Evolutionary conservation across 2,113 vertebrate genomes (phyloP).

Genomic region (Hassar affinis): DNA sequence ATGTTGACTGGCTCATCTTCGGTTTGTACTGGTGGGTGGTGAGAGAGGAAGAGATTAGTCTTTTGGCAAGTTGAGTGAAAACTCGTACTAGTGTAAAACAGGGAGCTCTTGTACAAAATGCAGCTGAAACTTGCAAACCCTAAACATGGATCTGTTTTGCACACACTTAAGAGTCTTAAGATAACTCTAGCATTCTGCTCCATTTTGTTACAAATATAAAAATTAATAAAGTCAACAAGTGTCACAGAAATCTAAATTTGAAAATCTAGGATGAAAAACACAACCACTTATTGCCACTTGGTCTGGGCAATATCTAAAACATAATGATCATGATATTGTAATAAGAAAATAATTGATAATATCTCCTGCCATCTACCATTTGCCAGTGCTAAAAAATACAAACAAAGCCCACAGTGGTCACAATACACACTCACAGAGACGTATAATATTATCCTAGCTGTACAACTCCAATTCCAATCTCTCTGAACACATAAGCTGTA

Average conservation of each 20-base stretch:
- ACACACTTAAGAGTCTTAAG: background rate
- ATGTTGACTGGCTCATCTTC: background rate
- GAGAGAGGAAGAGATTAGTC: background rate
- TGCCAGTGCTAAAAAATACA: background rate
- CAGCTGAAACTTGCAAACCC: too few relatives aligned
- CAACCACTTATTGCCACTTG: background rate
- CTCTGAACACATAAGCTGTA: background rate
- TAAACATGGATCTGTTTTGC: background rate
- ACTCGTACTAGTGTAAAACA: background rate
- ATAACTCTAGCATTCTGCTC: background rate
- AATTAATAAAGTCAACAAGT: background rate
- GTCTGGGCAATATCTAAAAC: background rate
- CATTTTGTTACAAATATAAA: background rate
- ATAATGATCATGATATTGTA: background rate
- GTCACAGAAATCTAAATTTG: background rate
- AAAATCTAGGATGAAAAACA: background rate
- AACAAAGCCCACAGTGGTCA: background rate
- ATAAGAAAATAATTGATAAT: too few relatives aligned
- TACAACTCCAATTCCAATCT: background rate
- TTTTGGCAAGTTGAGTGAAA: background rate
- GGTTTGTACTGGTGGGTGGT: background rate
- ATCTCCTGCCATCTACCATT: background rate
- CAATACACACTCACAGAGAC: background rate
- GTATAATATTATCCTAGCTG: background rate
- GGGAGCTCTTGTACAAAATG: background rate